phyloP scores from a whole-genome alignment of 2,888 invertebrate species.

The Leptinotarsa rubiginosa region DNA sequence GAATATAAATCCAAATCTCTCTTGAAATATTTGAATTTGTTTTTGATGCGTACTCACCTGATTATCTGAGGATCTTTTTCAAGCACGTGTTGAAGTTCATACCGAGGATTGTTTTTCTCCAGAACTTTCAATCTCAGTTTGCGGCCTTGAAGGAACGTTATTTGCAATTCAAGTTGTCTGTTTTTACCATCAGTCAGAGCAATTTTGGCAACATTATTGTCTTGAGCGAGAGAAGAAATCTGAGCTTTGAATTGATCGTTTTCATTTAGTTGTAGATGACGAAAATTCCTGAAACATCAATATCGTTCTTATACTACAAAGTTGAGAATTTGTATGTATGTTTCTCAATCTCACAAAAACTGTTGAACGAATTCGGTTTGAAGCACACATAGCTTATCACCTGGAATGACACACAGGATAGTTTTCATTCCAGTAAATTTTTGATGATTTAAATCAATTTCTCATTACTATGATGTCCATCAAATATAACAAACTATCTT shows the following conservation, averaged over 20 bases:
- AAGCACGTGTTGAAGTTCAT: slow-evolving; percentile 41
- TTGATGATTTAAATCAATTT: too few species aligned
- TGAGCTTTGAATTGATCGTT: slow-evolving; percentile 23
- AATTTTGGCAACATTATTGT: slow-evolving; percentile 22
- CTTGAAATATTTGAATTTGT: too few species aligned
- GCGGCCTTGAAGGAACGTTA: slow-evolving; percentile 24
- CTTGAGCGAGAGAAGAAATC: background rate
- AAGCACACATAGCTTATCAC: too few species aligned
- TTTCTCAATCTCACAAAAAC: too few species aligned
- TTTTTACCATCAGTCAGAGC: slow-evolving; percentile 30
- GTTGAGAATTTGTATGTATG: too few species aligned
- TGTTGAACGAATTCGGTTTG: too few species aligned
- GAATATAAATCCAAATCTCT: too few species aligned
- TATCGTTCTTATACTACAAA: background rate
- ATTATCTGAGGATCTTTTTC: slow-evolving; percentile 34
- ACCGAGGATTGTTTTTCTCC: slow-evolving; percentile 31
- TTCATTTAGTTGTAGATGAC: background rate
- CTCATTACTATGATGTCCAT: too few species aligned
- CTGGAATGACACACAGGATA: too few species aligned
- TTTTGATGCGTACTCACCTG: slow-evolving; percentile 31
- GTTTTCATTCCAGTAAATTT: too few species aligned
- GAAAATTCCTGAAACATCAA: slow-evolving; percentile 5
- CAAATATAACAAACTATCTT: too few species aligned
- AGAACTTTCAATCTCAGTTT: slow-evolving; percentile 37
- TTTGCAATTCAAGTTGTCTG: slow-evolving; percentile 29